These are phyloP conservation scores for Centropyge bicolor DNA, from an alignment of 2,797 vertebrate genomes.

Conservation along the genomic window DNA sequence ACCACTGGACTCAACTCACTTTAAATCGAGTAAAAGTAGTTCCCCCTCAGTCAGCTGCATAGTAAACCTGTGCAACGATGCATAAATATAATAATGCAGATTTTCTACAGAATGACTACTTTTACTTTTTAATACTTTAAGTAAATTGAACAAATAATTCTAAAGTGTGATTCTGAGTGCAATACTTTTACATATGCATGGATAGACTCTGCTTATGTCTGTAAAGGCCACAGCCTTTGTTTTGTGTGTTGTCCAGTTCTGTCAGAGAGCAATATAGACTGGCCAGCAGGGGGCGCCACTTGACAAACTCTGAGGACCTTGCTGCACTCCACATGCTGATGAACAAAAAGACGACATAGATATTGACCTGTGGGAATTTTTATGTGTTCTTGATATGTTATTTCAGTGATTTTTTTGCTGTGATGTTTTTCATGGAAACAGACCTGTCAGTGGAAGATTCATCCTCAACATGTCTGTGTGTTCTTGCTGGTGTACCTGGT, in stretches of 20 bases:
- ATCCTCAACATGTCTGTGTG: no score
- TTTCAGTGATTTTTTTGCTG: neutral
- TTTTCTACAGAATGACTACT: neutral
- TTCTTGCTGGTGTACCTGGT: no score
- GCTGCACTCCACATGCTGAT: no score
- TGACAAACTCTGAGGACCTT: neutral
- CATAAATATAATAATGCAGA: neutral
- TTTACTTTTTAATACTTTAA: neutral
- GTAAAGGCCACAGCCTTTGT: neutral
- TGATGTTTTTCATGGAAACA: neutral
- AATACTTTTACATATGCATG: no score
- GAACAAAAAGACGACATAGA: neutral
- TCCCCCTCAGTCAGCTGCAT: no score
- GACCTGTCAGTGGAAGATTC: no score
- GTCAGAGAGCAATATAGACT: neutral
- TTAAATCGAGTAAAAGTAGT: no score
- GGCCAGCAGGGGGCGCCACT: constrained; percentile 14
- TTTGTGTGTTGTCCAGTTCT: neutral
- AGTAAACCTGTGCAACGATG: no score
- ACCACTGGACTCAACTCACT: no score
- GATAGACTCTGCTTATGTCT: neutral
- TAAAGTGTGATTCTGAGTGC: no score
- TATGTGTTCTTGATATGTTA: neutral
- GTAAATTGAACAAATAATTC: neutral
- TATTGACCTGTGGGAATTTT: neutral